Conservation (phyloP, 2,113 vertebrate genomes). For the mouse (Mus musculus) region DNA sequence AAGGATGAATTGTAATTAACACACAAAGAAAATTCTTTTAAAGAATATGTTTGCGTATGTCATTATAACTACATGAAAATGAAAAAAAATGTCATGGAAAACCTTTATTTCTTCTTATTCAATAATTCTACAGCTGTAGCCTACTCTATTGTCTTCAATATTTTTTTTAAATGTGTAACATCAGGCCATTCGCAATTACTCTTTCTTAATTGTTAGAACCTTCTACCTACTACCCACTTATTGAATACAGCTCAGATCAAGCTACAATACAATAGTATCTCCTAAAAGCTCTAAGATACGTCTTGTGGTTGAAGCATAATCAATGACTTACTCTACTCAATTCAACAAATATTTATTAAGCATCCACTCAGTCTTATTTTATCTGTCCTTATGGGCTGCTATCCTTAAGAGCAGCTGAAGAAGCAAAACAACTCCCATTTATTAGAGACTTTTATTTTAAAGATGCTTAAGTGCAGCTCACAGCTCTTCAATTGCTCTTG, state of each 20-base stretch:
- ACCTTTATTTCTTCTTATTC: background rate
- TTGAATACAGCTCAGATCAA: background rate
- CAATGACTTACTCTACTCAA: slow-evolving; percentile 68
- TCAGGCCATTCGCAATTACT: background rate
- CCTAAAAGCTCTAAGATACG: slow-evolving; percentile 51
- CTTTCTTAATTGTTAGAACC: background rate
- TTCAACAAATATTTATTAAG: slow-evolving; percentile 77
- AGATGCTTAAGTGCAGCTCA: slow-evolving; percentile 75
- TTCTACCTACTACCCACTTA: background rate
- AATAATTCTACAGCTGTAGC: background rate
- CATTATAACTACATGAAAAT: background rate
- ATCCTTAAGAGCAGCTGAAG: slow-evolving; percentile 72
- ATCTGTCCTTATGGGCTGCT: slow-evolving; percentile 6
- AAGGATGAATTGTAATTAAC: background rate
- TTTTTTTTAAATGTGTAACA: background rate
- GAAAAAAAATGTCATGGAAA: background rate
- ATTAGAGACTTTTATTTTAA: slow-evolving; percentile 76
- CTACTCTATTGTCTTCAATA: background rate
- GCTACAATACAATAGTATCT: background rate
- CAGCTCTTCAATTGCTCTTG: slow-evolving; percentile 74
- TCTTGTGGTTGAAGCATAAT: slow-evolving; percentile 69
- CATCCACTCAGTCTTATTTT: slow-evolving; percentile 59
- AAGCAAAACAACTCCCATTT: slow-evolving; percentile 72
- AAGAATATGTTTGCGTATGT: background rate
- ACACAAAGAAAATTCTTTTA: background rate